Conservation (phyloP, 2,888 invertebrate species). For the Heliconius hortense region DNA sequence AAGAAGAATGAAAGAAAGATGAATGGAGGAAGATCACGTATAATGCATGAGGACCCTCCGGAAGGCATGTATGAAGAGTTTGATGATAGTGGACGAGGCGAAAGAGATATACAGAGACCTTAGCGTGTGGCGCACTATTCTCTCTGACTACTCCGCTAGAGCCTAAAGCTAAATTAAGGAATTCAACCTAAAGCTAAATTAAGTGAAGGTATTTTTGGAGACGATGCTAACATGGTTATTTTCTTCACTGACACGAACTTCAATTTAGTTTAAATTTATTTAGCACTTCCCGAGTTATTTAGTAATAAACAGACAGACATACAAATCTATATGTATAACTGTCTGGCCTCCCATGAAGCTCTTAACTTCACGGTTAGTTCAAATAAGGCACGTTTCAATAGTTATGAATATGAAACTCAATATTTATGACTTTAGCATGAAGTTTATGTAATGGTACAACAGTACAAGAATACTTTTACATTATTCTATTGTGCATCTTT, state of each 20-base stretch:
- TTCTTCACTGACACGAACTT: background rate
- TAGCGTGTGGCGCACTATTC: too few relatives aligned
- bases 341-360: background rate
- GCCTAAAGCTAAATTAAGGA: too few relatives aligned
- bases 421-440: slow-evolving; percentile 4
- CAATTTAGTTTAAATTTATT: background rate
- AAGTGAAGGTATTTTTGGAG: too few relatives aligned
- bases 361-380: slow-evolving; percentile 8
- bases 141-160: too few relatives aligned
- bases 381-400: slow-evolving; percentile 16
- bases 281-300: background rate
- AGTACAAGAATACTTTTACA: background rate
- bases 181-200: too few relatives aligned
- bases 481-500: slow-evolving; percentile 29
- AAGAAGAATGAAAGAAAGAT: too few relatives aligned
- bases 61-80: too few relatives aligned
- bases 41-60: too few relatives aligned
- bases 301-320: slow-evolving; percentile 1
- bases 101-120: too few relatives aligned
- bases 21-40: too few relatives aligned
- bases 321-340: background rate
- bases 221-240: too few relatives aligned
- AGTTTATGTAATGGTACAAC: slow-evolving; percentile 10
- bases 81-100: too few relatives aligned
- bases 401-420: slow-evolving; percentile 13